These are phyloP conservation scores for Crypturellus undulatus DNA, from an alignment of 2,113 vertebrate species.

Conservation along the genomic window DNA sequence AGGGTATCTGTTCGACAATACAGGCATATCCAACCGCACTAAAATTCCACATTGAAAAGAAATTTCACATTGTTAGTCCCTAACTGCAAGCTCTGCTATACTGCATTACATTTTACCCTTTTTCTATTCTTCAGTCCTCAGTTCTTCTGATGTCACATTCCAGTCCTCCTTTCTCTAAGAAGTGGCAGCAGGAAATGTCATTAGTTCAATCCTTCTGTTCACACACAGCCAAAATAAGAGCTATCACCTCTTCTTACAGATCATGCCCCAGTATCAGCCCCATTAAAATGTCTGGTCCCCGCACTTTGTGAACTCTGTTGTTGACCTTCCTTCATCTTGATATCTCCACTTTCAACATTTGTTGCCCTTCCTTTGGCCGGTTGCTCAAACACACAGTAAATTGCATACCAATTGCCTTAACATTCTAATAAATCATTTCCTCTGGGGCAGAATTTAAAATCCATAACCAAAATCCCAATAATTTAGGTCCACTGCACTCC, in stretches of 20 bases:
- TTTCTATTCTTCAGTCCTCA: not conserved
- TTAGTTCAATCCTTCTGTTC: not conserved
- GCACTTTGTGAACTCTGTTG: not conserved
- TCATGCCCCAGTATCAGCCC: not conserved
- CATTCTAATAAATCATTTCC: not conserved
- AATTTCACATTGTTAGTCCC: not conserved
- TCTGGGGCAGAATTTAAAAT: not conserved
- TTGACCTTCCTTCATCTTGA: not conserved
- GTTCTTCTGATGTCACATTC: not conserved
- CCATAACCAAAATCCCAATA: not conserved
- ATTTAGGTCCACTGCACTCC: not conserved
- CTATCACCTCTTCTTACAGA: not conserved
- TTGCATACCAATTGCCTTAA: not conserved
- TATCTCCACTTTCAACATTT: not conserved
- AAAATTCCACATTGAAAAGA: not conserved
- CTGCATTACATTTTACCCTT: not conserved
- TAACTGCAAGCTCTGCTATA: not conserved
- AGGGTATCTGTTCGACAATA: not conserved
- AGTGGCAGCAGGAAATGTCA: not conserved
- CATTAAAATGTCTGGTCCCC: not conserved
- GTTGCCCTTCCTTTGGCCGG: not conserved
- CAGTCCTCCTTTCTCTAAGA: not conserved
- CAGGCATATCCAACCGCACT: not conserved
- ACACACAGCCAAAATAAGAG: not conserved
- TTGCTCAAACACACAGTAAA: not conserved